Conservation (phyloP, 2,888 invertebrate species). For the Carpatolechia fugitivella region DNA sequence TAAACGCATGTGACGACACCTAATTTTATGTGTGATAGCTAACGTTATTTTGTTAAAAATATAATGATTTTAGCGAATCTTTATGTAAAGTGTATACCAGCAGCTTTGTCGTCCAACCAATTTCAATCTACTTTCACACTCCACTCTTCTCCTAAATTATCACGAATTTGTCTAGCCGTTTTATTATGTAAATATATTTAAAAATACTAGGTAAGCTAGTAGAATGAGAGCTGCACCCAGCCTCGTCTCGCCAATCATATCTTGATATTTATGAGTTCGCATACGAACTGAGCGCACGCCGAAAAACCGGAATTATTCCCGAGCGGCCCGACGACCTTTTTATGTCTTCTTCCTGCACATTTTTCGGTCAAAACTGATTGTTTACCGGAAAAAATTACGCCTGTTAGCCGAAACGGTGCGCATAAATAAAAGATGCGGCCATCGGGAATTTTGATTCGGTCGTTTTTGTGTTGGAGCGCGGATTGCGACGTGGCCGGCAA, state of each 20-base stretch:
- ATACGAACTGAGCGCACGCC: constrained; percentile 29
- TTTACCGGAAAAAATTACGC: constrained; percentile 79
- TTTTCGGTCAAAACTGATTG: constrained; percentile 78
- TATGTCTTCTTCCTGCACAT: constrained; percentile 72
- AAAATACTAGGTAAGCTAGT: background rate
- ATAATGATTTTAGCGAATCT: too few relatives aligned
- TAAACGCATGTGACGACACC: too few relatives aligned
- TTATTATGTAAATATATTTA: background rate
- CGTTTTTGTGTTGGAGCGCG: constrained; percentile 58
- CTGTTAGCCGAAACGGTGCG: constrained; percentile 70
- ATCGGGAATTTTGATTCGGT: constrained; percentile 75
- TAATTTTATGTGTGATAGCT: too few relatives aligned
- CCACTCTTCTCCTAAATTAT: too few relatives aligned
- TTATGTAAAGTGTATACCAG: too few relatives aligned
- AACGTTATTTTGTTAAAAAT: too few relatives aligned
- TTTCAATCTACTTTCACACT: too few relatives aligned
- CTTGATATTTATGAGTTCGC: constrained; percentile 59
- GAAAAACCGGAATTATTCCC: constrained; percentile 51
- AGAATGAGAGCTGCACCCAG: constrained; percentile 21
- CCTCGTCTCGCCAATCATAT: constrained; percentile 57
- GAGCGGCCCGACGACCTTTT: constrained; percentile 60
- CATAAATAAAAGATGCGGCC: constrained; percentile 75
- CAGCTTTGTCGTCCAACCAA: too few relatives aligned
- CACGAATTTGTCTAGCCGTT: too few relatives aligned
- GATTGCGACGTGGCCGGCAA: constrained; percentile 56